These are phyloP conservation scores for Pluvialis apricaria DNA, from an alignment of 2,113 vertebrate genomes.

Conservation along the genomic window DNA sequence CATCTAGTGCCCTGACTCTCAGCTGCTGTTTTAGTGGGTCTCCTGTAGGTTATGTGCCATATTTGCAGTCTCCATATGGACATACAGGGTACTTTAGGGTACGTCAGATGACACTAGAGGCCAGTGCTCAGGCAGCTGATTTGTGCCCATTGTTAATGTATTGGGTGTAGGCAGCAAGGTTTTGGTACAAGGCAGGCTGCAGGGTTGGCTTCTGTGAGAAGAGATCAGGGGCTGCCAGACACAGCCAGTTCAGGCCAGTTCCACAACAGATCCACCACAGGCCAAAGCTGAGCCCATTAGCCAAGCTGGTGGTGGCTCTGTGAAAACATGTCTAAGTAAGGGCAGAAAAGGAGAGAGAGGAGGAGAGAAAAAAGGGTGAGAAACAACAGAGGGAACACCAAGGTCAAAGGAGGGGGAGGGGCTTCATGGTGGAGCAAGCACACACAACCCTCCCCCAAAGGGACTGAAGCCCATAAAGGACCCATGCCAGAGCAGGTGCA, in stretches of 20 bases:
- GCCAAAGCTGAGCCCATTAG: not conserved
- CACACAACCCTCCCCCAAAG: fast-evolving
- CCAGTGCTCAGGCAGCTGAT: not conserved
- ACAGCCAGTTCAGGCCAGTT: not conserved
- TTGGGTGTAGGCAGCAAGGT: not conserved
- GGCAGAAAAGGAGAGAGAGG: not conserved
- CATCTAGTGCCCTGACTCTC: not conserved
- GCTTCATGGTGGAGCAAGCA: fast-evolving
- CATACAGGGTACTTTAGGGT: not conserved
- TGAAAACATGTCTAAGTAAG: not conserved
- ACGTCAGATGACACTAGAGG: not conserved
- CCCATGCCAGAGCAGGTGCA: not conserved
- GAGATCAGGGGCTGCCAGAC: not conserved
- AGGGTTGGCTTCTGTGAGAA: not conserved
- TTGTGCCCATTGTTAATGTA: not conserved
- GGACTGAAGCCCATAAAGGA: not conserved
- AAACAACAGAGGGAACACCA: not conserved
- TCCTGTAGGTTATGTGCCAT: not conserved
- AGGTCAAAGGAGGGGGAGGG: not conserved
- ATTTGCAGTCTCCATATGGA: not conserved
- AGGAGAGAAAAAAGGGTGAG: not conserved
- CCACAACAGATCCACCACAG: not conserved
- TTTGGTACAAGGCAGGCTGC: not conserved
- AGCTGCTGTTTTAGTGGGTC: not conserved
- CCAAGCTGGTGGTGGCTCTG: not conserved